Evolutionary conservation across 1,140 invertebrate genomes (phyloP), one percentile per base, ranked within the genome.

Genomic region (Heliconius hewitsoni): DNA sequence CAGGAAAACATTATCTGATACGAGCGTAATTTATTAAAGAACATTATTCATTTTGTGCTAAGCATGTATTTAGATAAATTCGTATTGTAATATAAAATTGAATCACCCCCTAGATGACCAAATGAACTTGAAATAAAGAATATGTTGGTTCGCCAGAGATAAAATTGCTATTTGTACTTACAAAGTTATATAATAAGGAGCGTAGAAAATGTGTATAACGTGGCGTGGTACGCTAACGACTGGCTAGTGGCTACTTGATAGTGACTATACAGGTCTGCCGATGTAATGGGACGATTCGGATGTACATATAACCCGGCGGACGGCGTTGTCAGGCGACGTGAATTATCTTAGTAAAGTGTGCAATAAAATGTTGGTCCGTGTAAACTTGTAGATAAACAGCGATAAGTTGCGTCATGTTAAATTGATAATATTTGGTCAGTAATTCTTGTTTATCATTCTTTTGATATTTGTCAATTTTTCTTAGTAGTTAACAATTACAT

Each of bases 141-240:
- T 27, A 1, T 8, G n/a, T 23, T 57, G 8, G 3, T 8, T 30
- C 23, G 23, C 11, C 13, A 66, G 1, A 27, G n/a, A 30, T 66
- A 46, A 46, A 16, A 66, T 30, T 13, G 16, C 4, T 57, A 39
- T 60, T 8, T 19, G 30, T 52, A 71, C 39, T 71, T 71, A 70
- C 39, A 70, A 71, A 71, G 19, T 70, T 19, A 23, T 37, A 76
- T 76, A 66, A 27, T 13, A 46, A 4, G 42, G 42, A 42, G 23
- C 30, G 30, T 77, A 37, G 50, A 37, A 23, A 52, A n/a, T 39
- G 39, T 77, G 50, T 72, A 50, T 55, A 39, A 19, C 18, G 70
- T 42, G 27, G 71, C 76, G 76, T 77, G 71, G 76, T 77, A 13
- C 30, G 70, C 71, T 77, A 55, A 73, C 76, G 76, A 77, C 76